Evolutionary conservation across 2,797 vertebrate species (phyloP).

Genomic region (Parauchenoglanis punctatus): DNA sequence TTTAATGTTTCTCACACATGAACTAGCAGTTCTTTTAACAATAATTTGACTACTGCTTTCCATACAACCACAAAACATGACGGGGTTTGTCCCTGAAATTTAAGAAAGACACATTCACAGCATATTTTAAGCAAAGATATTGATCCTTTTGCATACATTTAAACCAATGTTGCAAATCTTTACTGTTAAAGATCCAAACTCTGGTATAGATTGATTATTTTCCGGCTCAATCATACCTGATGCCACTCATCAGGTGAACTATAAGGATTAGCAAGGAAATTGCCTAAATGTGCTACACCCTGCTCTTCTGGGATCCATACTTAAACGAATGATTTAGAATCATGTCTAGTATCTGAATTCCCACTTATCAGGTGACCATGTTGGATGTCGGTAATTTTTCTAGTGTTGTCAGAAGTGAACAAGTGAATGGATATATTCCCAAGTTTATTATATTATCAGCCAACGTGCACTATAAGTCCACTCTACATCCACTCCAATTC

Average conservation of each 20-base stretch:
- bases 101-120: background rate
- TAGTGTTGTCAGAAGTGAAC: background rate
- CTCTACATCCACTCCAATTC: background rate
- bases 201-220: background rate
- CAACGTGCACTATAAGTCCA: background rate
- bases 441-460: background rate
- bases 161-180: background rate
- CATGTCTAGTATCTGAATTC: background rate
- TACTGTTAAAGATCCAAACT: background rate
- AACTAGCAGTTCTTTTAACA: background rate
- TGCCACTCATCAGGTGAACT: background rate
- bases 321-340: background rate
- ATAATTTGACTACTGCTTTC: background rate
- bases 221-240: background rate
- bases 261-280: background rate
- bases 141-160: background rate
- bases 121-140: background rate
- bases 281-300: background rate
- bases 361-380: background rate
- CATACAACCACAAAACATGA: background rate
- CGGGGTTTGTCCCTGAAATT: background rate
- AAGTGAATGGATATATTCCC: background rate
- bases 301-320: background rate
- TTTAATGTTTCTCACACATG: constrained; percentile 1
- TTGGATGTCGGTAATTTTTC: background rate